Conservation (phyloP, 2,797 vertebrate genomes). For the Muscicapa striata region DNA sequence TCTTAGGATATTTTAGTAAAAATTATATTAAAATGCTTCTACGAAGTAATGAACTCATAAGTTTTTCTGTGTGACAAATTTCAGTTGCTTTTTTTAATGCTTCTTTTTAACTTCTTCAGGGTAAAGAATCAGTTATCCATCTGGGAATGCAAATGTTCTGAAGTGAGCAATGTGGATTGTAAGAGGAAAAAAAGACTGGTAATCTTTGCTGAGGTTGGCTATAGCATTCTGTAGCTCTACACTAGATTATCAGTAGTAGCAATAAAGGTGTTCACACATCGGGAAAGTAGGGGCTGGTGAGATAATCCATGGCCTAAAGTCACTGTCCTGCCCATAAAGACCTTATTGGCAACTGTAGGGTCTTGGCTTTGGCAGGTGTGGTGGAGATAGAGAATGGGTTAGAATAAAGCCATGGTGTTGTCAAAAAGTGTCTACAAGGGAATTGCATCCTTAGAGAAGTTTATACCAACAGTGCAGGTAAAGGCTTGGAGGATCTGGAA, state of each 20-base stretch:
- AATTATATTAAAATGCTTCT: neutral
- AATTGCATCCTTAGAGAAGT: neutral
- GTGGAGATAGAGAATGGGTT: neutral
- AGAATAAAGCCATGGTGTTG: neutral
- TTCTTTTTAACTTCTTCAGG: neutral
- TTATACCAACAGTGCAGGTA: neutral
- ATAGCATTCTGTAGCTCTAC: neutral
- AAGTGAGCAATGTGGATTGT: neutral
- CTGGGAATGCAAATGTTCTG: neutral
- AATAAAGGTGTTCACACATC: neutral
- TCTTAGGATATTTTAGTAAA: slow-evolving; percentile 35
- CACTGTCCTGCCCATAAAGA: neutral
- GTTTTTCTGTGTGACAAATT: neutral
- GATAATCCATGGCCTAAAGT: neutral
- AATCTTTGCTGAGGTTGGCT: neutral
- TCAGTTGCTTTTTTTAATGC: neutral
- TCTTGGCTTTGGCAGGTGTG: neutral
- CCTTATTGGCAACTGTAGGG: neutral
- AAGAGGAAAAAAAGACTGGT: neutral
- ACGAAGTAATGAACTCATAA: neutral
- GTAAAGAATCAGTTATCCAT: neutral
- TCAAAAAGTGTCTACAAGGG: neutral
- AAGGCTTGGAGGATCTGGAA: neutral
- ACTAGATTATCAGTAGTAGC: neutral
- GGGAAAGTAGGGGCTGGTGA: neutral